Evolutionary conservation across 1,140 invertebrate genomes (phyloP), one percentile per base, ranked within the genome.

Genomic region (Brachionus paranguensis): DNA sequence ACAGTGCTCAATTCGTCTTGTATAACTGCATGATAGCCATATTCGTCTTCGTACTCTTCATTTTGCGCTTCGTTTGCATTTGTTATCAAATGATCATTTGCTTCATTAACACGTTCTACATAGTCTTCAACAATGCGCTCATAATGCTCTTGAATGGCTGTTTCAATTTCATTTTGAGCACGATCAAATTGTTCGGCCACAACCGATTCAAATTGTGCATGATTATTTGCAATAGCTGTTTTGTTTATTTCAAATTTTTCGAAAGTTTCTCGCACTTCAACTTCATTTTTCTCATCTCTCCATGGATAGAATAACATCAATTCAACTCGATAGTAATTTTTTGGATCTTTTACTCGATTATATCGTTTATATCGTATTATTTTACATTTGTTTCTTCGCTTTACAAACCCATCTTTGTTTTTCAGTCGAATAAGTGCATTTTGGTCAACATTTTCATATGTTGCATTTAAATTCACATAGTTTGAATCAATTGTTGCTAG

Each of bases 241-340:
- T 68, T 29, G 11, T 68, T 68, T 0, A 4, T 3, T 2, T 68
- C 68, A 41, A 72, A 72, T 17, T n/a, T 41, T 72, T 37, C 37
- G 2, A 72, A 43, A 17, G 17, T 3, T 45, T 72, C 37, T 20
- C 2, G 0, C 17, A 72, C 2, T 43, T 72, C 29, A 43, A 72
- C 37, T 3, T 43, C 68, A 3, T 14, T n/a, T 43, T 37, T 72
- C 20, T 72, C 68, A 3, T 72, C 10, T 41, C 37, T 3, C 68
- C 68, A 72, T 8, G 68, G 68, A 37, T 41, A 3, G 20, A 72
- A 72, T 6, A 72, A 45, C 68, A 72, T 72, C 0, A 72, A 7
- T 72, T 72, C 12, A 4, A 72, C 68, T 1, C 68, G 68, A 72
- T 72, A 72, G n/a, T 72, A 72, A 72, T 72, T 72, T 41, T 43